Evolutionary conservation across 2,888 invertebrate species (phyloP), one percentile per base, ranked within the genome.

Genomic region (Scaeva pyrastri): DNA sequence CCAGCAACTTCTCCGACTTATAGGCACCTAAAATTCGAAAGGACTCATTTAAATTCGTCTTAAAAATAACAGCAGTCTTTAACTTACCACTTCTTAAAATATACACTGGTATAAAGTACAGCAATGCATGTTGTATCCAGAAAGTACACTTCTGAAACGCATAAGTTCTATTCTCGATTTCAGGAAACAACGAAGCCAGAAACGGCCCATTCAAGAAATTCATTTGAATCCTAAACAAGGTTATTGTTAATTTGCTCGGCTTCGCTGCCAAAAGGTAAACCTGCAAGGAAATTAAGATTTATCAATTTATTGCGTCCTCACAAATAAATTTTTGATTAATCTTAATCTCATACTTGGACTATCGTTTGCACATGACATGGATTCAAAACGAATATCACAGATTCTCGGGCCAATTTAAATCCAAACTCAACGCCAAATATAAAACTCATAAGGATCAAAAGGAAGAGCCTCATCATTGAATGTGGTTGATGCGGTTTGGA

Each of bases 351-450:
- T 91, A 97, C 97, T 95, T 98, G 98, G 91, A 98, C 94, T 90
- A 97, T 95, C 77, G 98, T 98, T 86, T 97, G 97, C 77, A 99
- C 94, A 93, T 99, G 99, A 93, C 99, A 99, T 58, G 99, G 99
- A 94, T 99, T 99, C 89, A 98, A 94, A 88, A 98, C 94, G 94
- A 98, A 99, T 93, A 99, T 97, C 92, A 98, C 96, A 91, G 98
- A 98, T 90, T 95, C 95, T 76, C 98, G 97, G 74, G 98, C 96
- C 93, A 98, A 96, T 93, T 99, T 99, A 92, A 98, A 98, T 83
- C 98, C 98, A 91, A 99, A 96, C 93, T 99, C 98, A 93, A 98
- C 96, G 79, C 98, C 98, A 94, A 98, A 97, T 88, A 97, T 94
- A 81, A 98, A 93, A 75, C 97, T 96, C 94, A 98, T 95, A 71